Base-by-base conservation (phyloP, 2,113 vertebrate species). In the Prunella fulvescens region DNA sequence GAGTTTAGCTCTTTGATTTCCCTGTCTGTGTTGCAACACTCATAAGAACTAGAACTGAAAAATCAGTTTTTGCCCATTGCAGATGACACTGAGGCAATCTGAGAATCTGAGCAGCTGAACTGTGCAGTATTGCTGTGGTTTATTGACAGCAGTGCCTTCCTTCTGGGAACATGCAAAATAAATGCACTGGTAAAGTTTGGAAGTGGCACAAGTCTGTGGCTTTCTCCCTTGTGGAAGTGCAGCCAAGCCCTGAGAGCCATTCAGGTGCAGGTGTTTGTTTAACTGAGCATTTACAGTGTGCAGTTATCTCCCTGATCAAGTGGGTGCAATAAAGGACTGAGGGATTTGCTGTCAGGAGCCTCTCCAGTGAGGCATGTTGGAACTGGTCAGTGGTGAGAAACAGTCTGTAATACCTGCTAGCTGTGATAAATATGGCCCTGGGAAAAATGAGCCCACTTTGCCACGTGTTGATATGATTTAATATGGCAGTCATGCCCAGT, bases 391-490 rank as follows among this genome's bases (percentile, higher is more conserved):
- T 62, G 50, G 6, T 45, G 57, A 62, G 89, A 48, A 72, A 6
- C 37, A 20, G 3, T 51, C 54, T 33, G 0, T 39, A 50, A 37
- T 65, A 47, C 39, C 50, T 81, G 47, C 69, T 74, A 7, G 74
- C 53, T 64, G 76, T 8, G 64, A 12, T 72, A 56, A 80, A 50
- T 5, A 3, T 1, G 28, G 60, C 60, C 62, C 53, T 37, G 51
- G 72, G 70, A 50, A 45, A 82, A 50, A 26, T 6, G 14, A 58
- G 74, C 80, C n/a, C 18, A 0, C 70, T 82, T 31, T 87, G 29
- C 17, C 67, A 31, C 3, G 45, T 81, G 83, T 58, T 90, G 77
- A 73, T 48, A 35, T 87, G 94, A 94, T 95, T 93, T 85, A 94
- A 48, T n/a, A 26, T 3, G 7, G 9, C 10, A 7, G 10, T 26